Base-by-base conservation (phyloP, 2,113 vertebrate species). In the Empidonax traillii region DNA sequence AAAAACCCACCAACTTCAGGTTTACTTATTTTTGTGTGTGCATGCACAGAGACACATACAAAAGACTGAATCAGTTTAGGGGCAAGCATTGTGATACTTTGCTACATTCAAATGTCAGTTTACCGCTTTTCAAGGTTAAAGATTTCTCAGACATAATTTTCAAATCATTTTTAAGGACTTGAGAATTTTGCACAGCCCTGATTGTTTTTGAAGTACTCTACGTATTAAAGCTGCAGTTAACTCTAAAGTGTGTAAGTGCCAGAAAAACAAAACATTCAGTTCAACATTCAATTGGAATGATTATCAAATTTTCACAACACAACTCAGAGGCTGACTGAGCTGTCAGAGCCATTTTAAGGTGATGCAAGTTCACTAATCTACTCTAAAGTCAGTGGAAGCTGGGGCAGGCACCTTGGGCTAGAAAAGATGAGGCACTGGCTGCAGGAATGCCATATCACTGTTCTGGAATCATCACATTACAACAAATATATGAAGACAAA, bases 81-180 rank as follows among this genome's bases (percentile, higher is more conserved):
- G 18, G 9, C 53, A 87, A 90, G 47, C 2, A 1, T 73, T 83
- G 43, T 72, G 61, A 61, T 65, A 39, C 17, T 74, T 35, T 27
- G 18, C 59, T 74, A 56, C n/a, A 53, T 75, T 87, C 81, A 93
- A 87, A 94, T 68, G 41, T 68, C 69, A 95, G 39, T 52, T 71
- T 89, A 75, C 55, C 44, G 79, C 35, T 86, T 73, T 25, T 41
- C 55, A 95, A 96, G 80, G 62, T 47, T 52, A 53, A 49, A 44
- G 21, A 69, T 59, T 52, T 81, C 67, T 53, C 51, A n/a, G 25
- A 43, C 52, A 47, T 24, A 10, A 68, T 82, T 91, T 93, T 87
- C 53, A 73, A 35, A 71, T 35, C 87, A 65, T 12, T n/a, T 23
- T 59, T 76, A 94, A 69, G 81, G 28, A 89, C 41, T 33, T 69